Percentiles rank a stretch among this genome's conserved stretches.
These are phyloP conservation scores for Acanthurus lineatus DNA, from an alignment of 2,797 vertebrate genomes.

Conservation along the genomic window DNA sequence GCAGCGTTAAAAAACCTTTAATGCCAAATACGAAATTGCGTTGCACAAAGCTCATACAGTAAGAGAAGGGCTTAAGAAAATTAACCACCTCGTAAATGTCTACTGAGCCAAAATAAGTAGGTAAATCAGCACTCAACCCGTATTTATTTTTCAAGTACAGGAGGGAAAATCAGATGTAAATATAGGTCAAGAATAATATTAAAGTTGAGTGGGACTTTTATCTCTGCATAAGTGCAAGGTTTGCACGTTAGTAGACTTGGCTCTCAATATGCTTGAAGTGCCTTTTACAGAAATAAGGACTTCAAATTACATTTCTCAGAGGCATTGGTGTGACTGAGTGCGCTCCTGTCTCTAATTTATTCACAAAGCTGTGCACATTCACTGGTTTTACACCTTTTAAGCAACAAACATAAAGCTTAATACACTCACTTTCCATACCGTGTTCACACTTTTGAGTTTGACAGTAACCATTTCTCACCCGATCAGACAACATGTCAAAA, in stretches of 20 bases:
- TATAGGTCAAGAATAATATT: neutral
- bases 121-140: neutral
- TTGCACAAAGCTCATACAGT: neutral
- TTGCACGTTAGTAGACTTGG: conserved; percentile 1
- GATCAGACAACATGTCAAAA: conserved; percentile 37
- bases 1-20: too few species aligned
- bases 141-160: neutral
- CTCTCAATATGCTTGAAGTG: neutral
- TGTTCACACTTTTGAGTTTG: conserved; percentile 14
- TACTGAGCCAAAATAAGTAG: neutral
- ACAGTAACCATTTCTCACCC: conserved; percentile 20
- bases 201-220: neutral
- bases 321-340: neutral
- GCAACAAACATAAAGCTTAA: conserved; percentile 12
- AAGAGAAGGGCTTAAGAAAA: neutral
- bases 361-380: conserved; percentile 6
- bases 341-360: conserved; percentile 18
- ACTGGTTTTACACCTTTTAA: conserved; percentile 14
- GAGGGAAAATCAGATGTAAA: neutral
- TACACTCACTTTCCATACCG: neutral
- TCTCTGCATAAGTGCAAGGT: conserved; percentile 3
- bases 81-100: neutral
- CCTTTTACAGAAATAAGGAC: neutral
- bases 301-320: neutral
- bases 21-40: neutral